Conservation (phyloP, 2,113 vertebrate genomes). For the Empidonax traillii region DNA sequence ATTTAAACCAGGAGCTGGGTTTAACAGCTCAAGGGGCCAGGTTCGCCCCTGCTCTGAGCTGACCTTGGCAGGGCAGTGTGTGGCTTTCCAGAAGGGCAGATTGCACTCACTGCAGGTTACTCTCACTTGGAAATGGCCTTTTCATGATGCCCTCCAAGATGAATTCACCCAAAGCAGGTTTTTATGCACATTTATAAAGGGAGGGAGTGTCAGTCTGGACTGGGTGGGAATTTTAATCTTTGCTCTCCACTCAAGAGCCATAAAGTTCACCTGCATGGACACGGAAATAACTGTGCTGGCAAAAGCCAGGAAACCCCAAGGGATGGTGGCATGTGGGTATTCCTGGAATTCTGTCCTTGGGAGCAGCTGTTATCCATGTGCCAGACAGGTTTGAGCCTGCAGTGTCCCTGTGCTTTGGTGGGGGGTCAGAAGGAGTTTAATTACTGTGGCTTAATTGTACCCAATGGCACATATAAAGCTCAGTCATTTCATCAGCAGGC, state of each 20-base stretch:
- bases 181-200: neutral
- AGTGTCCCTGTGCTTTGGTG: neutral
- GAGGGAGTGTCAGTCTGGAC: neutral
- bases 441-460: neutral
- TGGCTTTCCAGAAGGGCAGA: neutral
- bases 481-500: neutral
- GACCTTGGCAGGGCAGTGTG: neutral
- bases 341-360: neutral
- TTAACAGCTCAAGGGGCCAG: neutral
- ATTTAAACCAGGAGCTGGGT: neutral
- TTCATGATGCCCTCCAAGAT: neutral
- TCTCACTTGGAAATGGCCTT: slow-evolving; percentile 24
- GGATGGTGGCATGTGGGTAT: neutral
- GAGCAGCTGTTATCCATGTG: neutral
- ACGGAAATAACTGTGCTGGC: neutral
- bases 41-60: neutral
- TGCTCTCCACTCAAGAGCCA: neutral
- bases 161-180: neutral
- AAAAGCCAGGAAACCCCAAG: neutral
- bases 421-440: neutral
- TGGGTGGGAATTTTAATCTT: neutral
- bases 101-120: neutral
- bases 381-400: slow-evolving; percentile 29
- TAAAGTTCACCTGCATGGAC: neutral
- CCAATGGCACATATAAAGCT: neutral